These are phyloP conservation scores for Diplodus puntazzo DNA, from an alignment of 2,797 vertebrate genomes.

Conservation along the genomic window DNA sequence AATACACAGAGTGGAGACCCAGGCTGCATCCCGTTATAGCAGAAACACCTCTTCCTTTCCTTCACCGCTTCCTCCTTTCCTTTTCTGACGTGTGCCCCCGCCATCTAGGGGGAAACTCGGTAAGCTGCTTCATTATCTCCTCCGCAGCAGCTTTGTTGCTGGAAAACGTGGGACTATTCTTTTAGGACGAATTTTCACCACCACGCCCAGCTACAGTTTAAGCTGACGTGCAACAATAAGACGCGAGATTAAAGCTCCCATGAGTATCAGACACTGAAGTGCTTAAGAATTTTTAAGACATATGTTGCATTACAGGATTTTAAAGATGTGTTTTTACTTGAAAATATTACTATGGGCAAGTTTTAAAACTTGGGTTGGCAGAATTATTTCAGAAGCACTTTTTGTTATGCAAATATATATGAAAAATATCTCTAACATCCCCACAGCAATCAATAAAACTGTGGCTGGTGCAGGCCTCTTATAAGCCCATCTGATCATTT, in stretches of 20 bases:
- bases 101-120: conserved; percentile 40
- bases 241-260: conserved; percentile 20
- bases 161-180: conserved; percentile 42
- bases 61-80: conserved; percentile 11
- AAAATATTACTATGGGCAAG: not conserved
- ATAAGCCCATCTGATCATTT: no score
- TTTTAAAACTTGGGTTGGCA: no score
- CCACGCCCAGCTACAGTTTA: conserved; percentile 52
- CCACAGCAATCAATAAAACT: no score
- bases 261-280: conserved; percentile 1
- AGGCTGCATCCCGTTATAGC: conserved; percentile 61
- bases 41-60: conserved; percentile 45
- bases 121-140: conserved; percentile 65
- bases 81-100: conserved; percentile 17
- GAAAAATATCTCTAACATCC: no score
- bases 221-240: conserved; percentile 42
- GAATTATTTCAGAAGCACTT: no score
- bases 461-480: no score
- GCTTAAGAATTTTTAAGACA: conserved; percentile 1
- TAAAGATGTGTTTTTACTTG: not conserved
- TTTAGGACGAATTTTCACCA: conserved; percentile 32
- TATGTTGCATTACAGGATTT: not conserved
- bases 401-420: no score
- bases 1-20: conserved; percentile 13
- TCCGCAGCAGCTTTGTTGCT: conserved; percentile 50